A percentile compares a stretch with the other conserved stretches of the same genome.
Evolutionary conservation across 2,113 vertebrate species (phyloP).

Genomic region (Crocuta crocuta): DNA sequence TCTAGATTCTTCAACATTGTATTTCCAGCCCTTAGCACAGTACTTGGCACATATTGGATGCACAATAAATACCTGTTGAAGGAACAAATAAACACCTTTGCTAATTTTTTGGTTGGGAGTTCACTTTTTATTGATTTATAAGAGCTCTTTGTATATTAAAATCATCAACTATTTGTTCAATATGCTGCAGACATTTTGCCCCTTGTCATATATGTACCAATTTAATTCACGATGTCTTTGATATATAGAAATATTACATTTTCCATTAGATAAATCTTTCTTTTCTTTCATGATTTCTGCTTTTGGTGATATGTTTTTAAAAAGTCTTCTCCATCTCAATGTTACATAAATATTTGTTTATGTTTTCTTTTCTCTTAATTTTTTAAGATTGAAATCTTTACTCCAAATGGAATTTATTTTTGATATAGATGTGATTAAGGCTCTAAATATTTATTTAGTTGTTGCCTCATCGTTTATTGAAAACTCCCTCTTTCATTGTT

Average conservation of each 20-base stretch:
- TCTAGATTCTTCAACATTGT: conserved; percentile 19
- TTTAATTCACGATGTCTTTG: conserved; percentile 59
- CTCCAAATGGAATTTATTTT: conserved; percentile 77
- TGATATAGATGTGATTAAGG: conserved; percentile 72
- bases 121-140: conserved; percentile 54
- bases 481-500: conserved; percentile 60
- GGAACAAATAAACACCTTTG: conserved; percentile 40
- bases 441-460: conserved; percentile 79
- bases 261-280: conserved; percentile 57
- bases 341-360: conserved; percentile 54
- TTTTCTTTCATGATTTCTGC: conserved; percentile 54
- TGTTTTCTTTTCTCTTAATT: conserved; percentile 28
- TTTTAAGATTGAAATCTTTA: conserved; percentile 73
- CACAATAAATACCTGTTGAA: conserved; percentile 51
- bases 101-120: conserved; percentile 38
- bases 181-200: conserved; percentile 47
- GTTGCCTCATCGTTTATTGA: conserved; percentile 57
- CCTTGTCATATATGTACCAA: conserved; percentile 23
- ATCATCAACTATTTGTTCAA: conserved; percentile 56
- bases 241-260: conserved; percentile 53
- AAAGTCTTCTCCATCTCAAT: conserved; percentile 27
- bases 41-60: background rate
- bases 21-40: background rate
- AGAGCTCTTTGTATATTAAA: conserved; percentile 53
- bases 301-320: conserved; percentile 54